Percentiles rank a stretch among this genome's conserved stretches.
Conservation (phyloP, 2,888 invertebrate genomes). For the Drosophila stalkeri region DNA sequence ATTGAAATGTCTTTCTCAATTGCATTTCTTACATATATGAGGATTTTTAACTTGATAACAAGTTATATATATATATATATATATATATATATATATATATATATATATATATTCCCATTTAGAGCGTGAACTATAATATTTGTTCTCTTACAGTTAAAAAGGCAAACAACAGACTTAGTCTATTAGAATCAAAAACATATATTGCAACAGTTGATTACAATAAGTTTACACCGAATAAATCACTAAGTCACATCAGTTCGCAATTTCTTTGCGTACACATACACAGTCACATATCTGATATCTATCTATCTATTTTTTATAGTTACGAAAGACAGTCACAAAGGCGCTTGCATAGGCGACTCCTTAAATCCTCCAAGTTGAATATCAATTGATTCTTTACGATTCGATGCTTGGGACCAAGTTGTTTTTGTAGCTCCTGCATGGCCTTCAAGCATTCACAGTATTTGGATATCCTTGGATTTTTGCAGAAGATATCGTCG, state of each 20-base stretch:
- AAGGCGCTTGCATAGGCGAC: conserved; percentile 50
- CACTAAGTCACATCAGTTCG: neutral
- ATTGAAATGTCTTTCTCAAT: neutral
- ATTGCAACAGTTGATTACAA: neutral
- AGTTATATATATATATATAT: too few species aligned
- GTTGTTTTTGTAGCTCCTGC: conserved; percentile 44
- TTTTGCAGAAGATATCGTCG: conserved; percentile 34
- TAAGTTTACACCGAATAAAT: neutral
- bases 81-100: too few species aligned
- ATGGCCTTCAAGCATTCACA: conserved; percentile 60
- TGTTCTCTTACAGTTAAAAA: neutral
- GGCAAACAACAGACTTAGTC: neutral
- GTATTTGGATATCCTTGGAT: conserved; percentile 39
- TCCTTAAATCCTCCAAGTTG: conserved; percentile 46
- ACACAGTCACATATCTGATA: neutral
- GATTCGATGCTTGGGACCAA: conserved; percentile 37
- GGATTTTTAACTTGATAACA: too few species aligned
- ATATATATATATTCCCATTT: too few species aligned
- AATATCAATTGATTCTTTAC: conserved; percentile 32
- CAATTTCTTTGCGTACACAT: neutral
- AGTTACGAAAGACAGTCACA: conserved; percentile 42
- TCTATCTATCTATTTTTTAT: neutral
- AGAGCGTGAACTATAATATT: too few species aligned
- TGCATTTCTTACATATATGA: too few species aligned
- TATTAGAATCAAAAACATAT: conserved; percentile 3